phyloP scores from a whole-genome alignment of 2,888 invertebrate genomes.

The Eucera pruinosa region DNA sequence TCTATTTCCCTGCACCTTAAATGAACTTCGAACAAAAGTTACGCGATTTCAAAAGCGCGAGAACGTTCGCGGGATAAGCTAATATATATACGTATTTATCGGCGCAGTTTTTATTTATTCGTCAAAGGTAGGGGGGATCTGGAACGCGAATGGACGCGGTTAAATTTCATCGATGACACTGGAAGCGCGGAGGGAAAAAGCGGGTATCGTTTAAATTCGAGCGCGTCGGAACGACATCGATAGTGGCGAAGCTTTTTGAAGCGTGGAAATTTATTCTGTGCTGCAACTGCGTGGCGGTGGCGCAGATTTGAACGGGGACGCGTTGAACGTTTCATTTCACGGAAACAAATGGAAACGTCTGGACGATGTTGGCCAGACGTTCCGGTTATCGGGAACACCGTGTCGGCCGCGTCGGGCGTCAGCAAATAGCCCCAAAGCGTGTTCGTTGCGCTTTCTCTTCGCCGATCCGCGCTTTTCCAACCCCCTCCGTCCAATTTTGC shows the following conservation, averaged over 20 bases:
- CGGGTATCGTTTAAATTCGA: conserved; percentile 25
- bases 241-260: conserved; percentile 26
- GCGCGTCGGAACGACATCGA: conserved; percentile 27
- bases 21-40: too few species aligned
- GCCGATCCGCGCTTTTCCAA: conserved; percentile 14
- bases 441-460: conserved; percentile 38
- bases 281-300: neutral
- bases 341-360: conserved; percentile 57
- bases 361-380: conserved; percentile 49
- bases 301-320: conserved; percentile 26
- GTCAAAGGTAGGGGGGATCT: too few species aligned
- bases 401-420: conserved; percentile 52
- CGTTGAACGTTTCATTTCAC: conserved; percentile 51
- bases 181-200: neutral
- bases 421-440: conserved; percentile 61
- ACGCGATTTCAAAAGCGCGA: too few species aligned
- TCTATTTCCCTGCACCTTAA: too few species aligned
- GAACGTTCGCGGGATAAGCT: too few species aligned
- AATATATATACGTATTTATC: too few species aligned
- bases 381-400: conserved; percentile 54
- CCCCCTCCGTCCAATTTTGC: neutral
- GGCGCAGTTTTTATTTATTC: too few species aligned
- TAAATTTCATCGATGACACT: neutral
- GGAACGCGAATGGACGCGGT: too few species aligned
- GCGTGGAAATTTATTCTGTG: conserved; percentile 41